Evolutionary conservation across 1,140 invertebrate genomes (phyloP), one percentile per base, ranked within the genome.

Genomic region (Cotesia typhae): DNA sequence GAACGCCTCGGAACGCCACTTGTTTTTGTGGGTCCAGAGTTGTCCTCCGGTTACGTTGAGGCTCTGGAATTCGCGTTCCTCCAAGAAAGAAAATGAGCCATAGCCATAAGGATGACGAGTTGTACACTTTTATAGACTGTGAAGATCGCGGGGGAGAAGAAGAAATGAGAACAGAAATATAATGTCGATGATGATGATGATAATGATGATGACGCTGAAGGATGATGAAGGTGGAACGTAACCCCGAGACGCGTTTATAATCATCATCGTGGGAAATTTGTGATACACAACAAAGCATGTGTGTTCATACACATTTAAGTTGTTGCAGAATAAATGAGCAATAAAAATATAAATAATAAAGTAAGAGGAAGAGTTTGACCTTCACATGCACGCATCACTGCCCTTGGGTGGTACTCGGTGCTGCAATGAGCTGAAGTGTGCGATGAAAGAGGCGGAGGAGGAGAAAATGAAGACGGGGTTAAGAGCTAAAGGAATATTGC

Each of bases 221-320:
- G 52, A 68, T 77, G 65, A 69, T 67, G 66, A 71, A 71, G 63
- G 67, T 55, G 41, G 41, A 67, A 59, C 51, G 35, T 60, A 41
- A 52, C 61, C 63, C 63, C 35, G 47, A 71, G 69, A 66, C 60
- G 55, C 60, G 14, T 51, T 72, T 47, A 57, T 66, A 75, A 68
- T 78, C 77, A 79, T 75, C 74, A 73, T 70, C 81, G 82, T 85
- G 84, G 81, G 83, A 86, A 85, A 84, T 82, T 78, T 71, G 47
- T 74, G 65, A 55, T 38, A 67, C 51, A 73, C 36, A 67, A 66
- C 51, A 67, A 70, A 65, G 12, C n/a, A 35, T 38, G 37, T 5
- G 17, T 65, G 14, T 41, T 9, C 37, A 41, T 47, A 41, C 28
- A 60, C n/a, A 12, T 28, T 28, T 28, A 28, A 28, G 28, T 28